Conservation (phyloP, 2,797 vertebrate genomes). For the Eutrigla gurnardus region DNA sequence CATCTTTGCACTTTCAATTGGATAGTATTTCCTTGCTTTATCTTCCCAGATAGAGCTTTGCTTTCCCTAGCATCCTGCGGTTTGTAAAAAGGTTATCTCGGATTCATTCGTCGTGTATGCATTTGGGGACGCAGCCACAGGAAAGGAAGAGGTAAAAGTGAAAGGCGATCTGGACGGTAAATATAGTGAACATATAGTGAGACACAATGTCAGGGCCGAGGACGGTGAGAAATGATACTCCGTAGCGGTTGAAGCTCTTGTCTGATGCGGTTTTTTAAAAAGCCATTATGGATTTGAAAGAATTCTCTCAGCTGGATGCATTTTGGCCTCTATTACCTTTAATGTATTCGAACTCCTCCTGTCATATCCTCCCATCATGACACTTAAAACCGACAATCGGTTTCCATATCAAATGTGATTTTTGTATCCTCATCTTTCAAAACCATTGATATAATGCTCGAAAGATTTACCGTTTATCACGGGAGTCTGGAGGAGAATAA, state of each 20-base stretch:
- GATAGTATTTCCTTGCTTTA: constrained; percentile 15
- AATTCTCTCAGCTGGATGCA: constrained; percentile 20
- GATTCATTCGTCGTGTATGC: constrained; percentile 9
- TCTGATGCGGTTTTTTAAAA: constrained; percentile 40
- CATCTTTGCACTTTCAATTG: constrained; percentile 19
- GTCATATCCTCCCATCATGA: constrained; percentile 31
- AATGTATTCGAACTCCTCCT: constrained; percentile 28
- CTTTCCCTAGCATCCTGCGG: constrained; percentile 29
- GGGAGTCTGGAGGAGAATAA: background rate
- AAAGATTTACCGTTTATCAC: background rate
- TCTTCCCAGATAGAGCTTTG: constrained; percentile 5
- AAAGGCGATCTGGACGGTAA: constrained; percentile 25
- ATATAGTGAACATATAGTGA: constrained; percentile 6
- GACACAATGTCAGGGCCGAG: constrained; percentile 3
- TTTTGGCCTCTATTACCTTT: constrained; percentile 46
- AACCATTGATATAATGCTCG: constrained; percentile 26
- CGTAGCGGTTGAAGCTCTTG: constrained; percentile 26
- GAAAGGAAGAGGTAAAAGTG: constrained; percentile 22
- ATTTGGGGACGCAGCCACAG: background rate
- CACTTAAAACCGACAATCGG: constrained; percentile 37
- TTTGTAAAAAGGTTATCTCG: constrained; percentile 49
- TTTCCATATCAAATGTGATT: constrained; percentile 21
- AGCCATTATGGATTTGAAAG: constrained; percentile 27
- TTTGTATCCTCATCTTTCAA: constrained; percentile 24
- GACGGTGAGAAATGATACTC: constrained; percentile 18